Conservation (phyloP, 2,113 vertebrate species). For the Percopsis transmontana region DNA sequence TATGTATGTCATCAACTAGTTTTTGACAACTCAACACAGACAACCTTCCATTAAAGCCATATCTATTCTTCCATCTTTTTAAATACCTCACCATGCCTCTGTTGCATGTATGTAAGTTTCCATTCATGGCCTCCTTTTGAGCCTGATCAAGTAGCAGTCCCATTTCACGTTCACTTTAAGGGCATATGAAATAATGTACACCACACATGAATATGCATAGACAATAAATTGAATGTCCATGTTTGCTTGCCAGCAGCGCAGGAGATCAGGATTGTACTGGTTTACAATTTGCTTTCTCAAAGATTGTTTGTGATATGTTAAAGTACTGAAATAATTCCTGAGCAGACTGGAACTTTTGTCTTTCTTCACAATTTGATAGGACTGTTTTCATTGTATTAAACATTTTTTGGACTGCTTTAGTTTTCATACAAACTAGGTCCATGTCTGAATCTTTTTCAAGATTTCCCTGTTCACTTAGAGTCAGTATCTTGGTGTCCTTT, state of each 20-base stretch:
- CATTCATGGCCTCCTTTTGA: conserved; percentile 18
- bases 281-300: not conserved
- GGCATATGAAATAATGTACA: conserved; percentile 28
- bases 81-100: no score
- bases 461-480: not conserved
- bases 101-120: conserved; percentile 16
- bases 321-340: not conserved
- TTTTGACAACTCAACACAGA: no score
- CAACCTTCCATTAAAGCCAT: no score
- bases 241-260: conserved; percentile 13
- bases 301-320: conserved; percentile 4
- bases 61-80: no score
- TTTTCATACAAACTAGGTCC: not conserved
- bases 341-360: not conserved
- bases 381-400: not conserved
- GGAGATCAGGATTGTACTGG: not conserved
- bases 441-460: not conserved
- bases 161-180: conserved; percentile 22
- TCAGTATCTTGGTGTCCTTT: not conserved
- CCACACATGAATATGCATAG: conserved; percentile 5
- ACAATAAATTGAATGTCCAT: conserved; percentile 26
- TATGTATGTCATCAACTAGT: no score
- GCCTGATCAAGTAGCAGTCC: conserved; percentile 20
- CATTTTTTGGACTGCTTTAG: not conserved
- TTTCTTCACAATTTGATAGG: not conserved